phyloP scores from a whole-genome alignment of 2,113 vertebrate species.

The Heliornis fulica region DNA sequence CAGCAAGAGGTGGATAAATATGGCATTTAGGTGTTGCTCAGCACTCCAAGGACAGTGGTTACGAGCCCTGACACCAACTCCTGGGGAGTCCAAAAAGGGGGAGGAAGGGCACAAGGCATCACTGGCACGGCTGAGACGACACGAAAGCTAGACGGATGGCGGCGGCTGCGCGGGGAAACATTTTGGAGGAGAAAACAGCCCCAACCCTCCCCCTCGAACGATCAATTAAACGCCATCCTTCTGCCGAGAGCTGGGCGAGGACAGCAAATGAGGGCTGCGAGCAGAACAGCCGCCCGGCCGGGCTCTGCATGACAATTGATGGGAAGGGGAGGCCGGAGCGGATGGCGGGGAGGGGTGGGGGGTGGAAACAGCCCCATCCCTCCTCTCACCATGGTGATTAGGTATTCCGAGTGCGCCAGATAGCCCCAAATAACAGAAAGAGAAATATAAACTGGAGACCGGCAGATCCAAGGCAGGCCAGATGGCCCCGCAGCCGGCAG shows the following conservation, averaged over 20 bases:
- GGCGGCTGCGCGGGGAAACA: constrained; percentile 41
- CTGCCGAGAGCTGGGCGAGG: constrained; percentile 43
- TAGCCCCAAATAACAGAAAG: constrained; percentile 70
- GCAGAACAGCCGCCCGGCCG: constrained; percentile 48
- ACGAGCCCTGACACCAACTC: background rate
- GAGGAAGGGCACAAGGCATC: background rate
- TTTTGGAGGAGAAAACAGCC: constrained; percentile 47
- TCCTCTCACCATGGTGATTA: constrained; percentile 79
- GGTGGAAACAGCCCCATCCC: constrained; percentile 58
- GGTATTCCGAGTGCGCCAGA: constrained; percentile 76
- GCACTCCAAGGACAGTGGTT: background rate
- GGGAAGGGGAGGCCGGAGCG: constrained; percentile 51
- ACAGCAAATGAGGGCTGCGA: constrained; percentile 52
- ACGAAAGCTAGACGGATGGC: background rate
- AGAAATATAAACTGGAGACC: constrained; percentile 69
- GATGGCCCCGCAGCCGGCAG: constrained; percentile 80
- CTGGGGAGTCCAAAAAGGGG: background rate
- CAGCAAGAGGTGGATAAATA: constrained; percentile 5
- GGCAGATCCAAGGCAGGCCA: constrained; percentile 72
- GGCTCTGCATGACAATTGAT: constrained; percentile 81
- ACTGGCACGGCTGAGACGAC: background rate
- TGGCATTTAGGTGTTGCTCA: background rate
- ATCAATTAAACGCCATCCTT: constrained; percentile 78
- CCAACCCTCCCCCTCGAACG: constrained; percentile 64
- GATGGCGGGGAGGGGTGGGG: background rate